Base-by-base conservation (phyloP, 2,888 invertebrate genomes). In the Spodoptera exigua region DNA sequence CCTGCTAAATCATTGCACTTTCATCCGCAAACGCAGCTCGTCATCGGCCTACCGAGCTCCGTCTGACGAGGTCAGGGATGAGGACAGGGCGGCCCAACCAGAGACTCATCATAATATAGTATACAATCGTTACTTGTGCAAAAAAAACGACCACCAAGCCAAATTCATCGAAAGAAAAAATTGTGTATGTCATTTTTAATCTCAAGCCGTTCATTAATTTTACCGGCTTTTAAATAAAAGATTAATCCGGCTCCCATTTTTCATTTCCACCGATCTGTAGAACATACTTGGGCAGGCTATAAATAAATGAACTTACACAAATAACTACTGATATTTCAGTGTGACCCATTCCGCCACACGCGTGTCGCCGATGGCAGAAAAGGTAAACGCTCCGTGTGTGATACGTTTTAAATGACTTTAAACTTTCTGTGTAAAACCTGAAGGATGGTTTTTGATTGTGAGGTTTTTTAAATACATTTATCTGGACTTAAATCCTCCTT, bases 291-390 rank as follows among this genome's bases (percentile, higher is more conserved):
- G 53, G 12, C 13, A 14, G 41, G 36, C 32, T 45, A 46, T 66
- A 58, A 70, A 74, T 73, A 73, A 62, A 68, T 58, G 34, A 56
- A 70, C 59, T 56, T 35, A 71, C 48, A 58, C 58, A 71, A 74
- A 74, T 74, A 74, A 54, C 46, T 52, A 32, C 45, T 59, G 71
- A 65, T 74, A 71, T 74, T 74, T 65, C 64, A 54, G 61, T 54
- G 53, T 65, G 75, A 74, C 72, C 71, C 75, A 65, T 71, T 71
- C 71, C 44, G 40, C 34, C 16, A 44, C 46, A 57, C 51, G 56
- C 62, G 68, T 57, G 69, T 74, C 71, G 71, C 74, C 54, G 11
- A 21, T 61, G 75, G 74, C 71, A 61, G 14, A 18, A 34, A 39
- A 58, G 61, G 64, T 70, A 49, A 63, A 61, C 58, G 57, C 49